Conservation (phyloP, 2,113 vertebrate species). For the Hypanus sabinus region DNA sequence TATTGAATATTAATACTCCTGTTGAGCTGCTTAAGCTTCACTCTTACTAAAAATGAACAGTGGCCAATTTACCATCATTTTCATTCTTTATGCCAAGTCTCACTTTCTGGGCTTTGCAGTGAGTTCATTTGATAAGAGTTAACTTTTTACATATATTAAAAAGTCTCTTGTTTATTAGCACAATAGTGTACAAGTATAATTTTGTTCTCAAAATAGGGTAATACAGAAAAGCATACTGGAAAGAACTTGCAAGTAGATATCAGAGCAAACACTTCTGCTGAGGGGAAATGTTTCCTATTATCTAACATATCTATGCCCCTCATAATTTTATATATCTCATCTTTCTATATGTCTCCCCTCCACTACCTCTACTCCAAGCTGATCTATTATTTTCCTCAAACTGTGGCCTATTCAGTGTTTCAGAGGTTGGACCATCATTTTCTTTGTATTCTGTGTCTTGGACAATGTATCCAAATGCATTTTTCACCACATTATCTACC, state of each 20-base stretch:
- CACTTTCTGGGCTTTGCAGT: background rate
- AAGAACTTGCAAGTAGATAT: background rate
- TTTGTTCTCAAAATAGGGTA: background rate
- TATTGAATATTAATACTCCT: background rate
- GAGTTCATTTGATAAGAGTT: background rate
- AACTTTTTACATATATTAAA: background rate
- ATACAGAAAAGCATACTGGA: background rate
- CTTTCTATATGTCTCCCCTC: too few species aligned
- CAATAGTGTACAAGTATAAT: background rate
- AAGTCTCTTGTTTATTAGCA: background rate
- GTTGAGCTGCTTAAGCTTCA: background rate
- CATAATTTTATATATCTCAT: too few species aligned
- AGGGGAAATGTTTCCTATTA: too few species aligned
- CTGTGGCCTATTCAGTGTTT: too few species aligned
- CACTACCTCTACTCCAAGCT: too few species aligned
- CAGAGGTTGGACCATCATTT: too few species aligned
- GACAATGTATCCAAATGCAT: too few species aligned
- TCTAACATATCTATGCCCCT: too few species aligned
- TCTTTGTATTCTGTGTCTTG: too few species aligned
- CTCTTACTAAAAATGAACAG: background rate
- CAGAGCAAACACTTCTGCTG: background rate
- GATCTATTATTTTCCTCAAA: too few species aligned
- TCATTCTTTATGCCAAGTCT: background rate
- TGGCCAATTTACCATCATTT: background rate
- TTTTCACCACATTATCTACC: too few species aligned